Conservation (phyloP, 2,888 invertebrate genomes). For the Allygus modestus region DNA sequence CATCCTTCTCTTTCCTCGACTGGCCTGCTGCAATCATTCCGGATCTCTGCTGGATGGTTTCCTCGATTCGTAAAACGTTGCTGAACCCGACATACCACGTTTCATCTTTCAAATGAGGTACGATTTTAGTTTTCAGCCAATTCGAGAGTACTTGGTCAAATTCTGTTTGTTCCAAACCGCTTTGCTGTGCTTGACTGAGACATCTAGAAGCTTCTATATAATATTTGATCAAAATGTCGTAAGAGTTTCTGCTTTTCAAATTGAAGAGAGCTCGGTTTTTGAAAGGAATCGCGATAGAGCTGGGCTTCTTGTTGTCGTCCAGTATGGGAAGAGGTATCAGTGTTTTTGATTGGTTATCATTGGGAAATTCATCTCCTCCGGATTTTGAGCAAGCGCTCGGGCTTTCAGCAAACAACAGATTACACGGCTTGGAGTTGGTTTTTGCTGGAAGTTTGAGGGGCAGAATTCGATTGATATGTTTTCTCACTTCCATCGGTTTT, state of each 20-base stretch:
- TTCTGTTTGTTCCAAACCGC: constrained; percentile 62
- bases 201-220: constrained; percentile 78
- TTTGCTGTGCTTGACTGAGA: constrained; percentile 71
- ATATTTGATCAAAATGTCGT: constrained; percentile 76
- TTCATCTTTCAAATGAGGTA: constrained; percentile 79
- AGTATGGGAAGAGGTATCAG: constrained; percentile 79
- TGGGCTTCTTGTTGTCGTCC: constrained; percentile 77
- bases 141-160: constrained; percentile 78
- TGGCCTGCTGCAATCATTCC: constrained; percentile 14
- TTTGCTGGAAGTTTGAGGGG: constrained; percentile 69
- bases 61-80: constrained; percentile 74
- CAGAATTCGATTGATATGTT: constrained; percentile 68
- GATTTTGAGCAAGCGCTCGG: neutral
- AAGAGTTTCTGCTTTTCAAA: constrained; percentile 74
- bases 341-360: neutral
- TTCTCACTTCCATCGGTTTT: constrained; percentile 70
- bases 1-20: neutral
- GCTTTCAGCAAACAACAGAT: constrained; percentile 8
- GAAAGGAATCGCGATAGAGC: constrained; percentile 81
- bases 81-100: constrained; percentile 79
- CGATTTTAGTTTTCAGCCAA: constrained; percentile 77
- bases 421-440: neutral
- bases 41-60: constrained; percentile 61
- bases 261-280: constrained; percentile 77
- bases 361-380: neutral